Percentiles rank a stretch among this genome's conserved stretches.
Conservation (phyloP, 92 coral and sea anemone species). For the Scolanthus callimorphus region DNA sequence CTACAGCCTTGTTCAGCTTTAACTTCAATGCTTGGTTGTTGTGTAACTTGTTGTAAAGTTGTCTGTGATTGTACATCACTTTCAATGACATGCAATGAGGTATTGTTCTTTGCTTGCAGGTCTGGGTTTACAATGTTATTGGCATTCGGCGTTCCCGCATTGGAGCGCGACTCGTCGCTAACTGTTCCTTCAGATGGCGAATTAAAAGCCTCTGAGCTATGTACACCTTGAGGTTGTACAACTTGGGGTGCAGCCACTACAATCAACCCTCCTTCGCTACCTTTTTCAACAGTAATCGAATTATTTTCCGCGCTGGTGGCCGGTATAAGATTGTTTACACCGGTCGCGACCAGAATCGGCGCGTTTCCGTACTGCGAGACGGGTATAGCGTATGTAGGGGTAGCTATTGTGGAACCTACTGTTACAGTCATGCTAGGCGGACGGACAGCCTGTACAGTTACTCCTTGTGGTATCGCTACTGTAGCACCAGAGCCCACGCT, state of each 20-base stretch:
- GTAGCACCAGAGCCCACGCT: slow-evolving; percentile 53
- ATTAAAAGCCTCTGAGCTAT: slow-evolving; percentile 9
- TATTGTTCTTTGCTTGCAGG: slow-evolving; percentile 18
- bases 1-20: slow-evolving; percentile 92
- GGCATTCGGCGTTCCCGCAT: slow-evolving; percentile 20
- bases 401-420: slow-evolving; percentile 68
- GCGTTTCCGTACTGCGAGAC: slow-evolving; percentile 68
- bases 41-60: slow-evolving; percentile 11
- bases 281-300: slow-evolving; percentile 62
- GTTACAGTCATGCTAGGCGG: slow-evolving; percentile 57
- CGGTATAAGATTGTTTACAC: slow-evolving; percentile 56
- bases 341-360: slow-evolving; percentile 64
- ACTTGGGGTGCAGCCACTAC: slow-evolving; percentile 28
- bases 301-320: slow-evolving; percentile 58
- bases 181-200: not conserved
- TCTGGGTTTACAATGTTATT: slow-evolving; percentile 7
- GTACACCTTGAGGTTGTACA: slow-evolving; percentile 9
- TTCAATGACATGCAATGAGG: slow-evolving; percentile 4
- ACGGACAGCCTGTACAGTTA: slow-evolving; percentile 70
- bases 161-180: slow-evolving; percentile 9
- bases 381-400: slow-evolving; percentile 88
- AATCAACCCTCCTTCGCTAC: slow-evolving; percentile 48
- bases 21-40: slow-evolving; percentile 74
- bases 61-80: not conserved
- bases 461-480: slow-evolving; percentile 50